Evolutionary conservation across 1,140 invertebrate genomes (phyloP).

Genomic region (Saccostrea echinata): DNA sequence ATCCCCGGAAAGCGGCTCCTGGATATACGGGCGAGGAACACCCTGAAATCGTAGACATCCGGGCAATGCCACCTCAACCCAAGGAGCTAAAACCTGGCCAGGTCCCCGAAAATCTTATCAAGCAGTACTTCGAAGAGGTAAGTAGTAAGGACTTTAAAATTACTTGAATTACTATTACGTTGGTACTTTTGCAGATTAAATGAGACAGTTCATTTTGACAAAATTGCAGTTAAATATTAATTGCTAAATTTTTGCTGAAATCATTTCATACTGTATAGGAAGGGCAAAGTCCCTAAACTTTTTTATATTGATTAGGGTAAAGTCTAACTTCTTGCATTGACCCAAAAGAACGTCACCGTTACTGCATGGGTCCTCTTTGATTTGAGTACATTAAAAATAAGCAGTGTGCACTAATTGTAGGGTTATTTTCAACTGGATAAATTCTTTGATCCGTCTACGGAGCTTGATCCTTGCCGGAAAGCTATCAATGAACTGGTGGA

Average conservation of each 20-base stretch:
- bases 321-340: no score
- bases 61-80: conserved; percentile 67
- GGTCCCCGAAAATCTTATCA: conserved; percentile 63
- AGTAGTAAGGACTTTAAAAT: neutral
- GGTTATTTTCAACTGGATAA: conserved; percentile 68
- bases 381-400: no score
- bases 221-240: no score
- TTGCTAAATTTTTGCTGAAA: no score
- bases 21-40: conserved; percentile 53
- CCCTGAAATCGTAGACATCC: conserved; percentile 65
- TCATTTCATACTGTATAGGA: no score
- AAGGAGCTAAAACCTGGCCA: conserved; percentile 71
- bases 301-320: no score
- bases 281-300: no score
- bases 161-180: no score
- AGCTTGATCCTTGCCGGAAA: conserved; percentile 64
- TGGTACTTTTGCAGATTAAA: no score
- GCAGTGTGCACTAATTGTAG: conserved; percentile 47
- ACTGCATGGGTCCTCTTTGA: no score
- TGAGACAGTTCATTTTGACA: no score
- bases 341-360: no score
- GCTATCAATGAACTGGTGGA: conserved; percentile 69
- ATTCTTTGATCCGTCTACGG: conserved; percentile 64
- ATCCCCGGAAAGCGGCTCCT: neutral
- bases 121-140: conserved; percentile 74